Percentiles rank a stretch among this genome's conserved stretches.
Conservation (phyloP, 2,797 vertebrate genomes). For the Lycodopsis pacificus region DNA sequence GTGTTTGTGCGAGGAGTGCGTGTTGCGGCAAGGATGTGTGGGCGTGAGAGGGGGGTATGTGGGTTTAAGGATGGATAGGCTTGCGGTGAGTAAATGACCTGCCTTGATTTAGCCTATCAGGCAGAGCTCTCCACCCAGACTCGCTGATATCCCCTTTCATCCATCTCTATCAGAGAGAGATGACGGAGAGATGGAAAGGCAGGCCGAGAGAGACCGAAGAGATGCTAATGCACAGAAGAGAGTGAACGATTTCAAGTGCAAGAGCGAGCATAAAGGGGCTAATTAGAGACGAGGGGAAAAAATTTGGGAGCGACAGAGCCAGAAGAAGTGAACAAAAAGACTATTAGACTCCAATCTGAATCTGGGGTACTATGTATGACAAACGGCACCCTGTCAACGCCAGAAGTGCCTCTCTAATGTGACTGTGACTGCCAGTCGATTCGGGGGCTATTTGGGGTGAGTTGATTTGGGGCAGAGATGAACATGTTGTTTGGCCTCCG, state of each 20-base stretch:
- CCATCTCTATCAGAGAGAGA: constrained; percentile 79
- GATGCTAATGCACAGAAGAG: constrained; percentile 50
- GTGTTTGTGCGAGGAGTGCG: constrained; percentile 43
- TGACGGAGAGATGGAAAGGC: constrained; percentile 68
- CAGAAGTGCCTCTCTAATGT: constrained; percentile 66
- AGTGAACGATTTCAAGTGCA: constrained; percentile 56
- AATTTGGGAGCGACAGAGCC: constrained; percentile 42
- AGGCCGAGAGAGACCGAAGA: constrained; percentile 28
- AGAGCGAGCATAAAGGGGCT: constrained; percentile 62
- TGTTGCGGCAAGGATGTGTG: constrained; percentile 38
- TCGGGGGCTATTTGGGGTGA: constrained; percentile 54
- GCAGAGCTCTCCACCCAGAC: constrained; percentile 75
- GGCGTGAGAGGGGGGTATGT: not conserved
- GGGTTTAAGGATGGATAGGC: constrained; percentile 73
- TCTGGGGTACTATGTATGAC: constrained; percentile 62
- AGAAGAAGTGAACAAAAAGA: constrained; percentile 65
- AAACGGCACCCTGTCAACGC: constrained; percentile 51
- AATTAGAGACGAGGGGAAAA: constrained; percentile 69
- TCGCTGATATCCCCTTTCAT: constrained; percentile 74
- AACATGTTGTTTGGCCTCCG: constrained; percentile 21
- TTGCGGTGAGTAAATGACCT: constrained; percentile 76
- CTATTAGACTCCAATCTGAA: constrained; percentile 62
- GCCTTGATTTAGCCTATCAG: constrained; percentile 79
- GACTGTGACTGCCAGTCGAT: constrained; percentile 51
- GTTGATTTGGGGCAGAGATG: constrained; percentile 46